These are phyloP conservation scores for Radopholus similis DNA, from an alignment of 1,140 invertebrate species.

Conservation along the genomic window DNA sequence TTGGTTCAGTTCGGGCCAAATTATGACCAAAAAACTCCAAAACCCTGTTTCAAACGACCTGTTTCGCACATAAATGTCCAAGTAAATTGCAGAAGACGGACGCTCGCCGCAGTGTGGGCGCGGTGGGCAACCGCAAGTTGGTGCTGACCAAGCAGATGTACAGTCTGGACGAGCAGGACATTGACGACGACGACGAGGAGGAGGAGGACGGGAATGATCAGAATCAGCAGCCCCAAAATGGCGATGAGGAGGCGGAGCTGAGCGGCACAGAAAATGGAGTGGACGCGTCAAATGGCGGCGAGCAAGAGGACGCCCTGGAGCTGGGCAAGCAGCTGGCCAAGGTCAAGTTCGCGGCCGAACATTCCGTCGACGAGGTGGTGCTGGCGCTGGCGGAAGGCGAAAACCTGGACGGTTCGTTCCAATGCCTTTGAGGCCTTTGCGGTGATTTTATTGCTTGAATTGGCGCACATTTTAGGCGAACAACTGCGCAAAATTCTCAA, in stretches of 20 bases:
- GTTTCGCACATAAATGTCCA: too few relatives aligned
- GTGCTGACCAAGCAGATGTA: background rate
- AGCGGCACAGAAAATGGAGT: background rate
- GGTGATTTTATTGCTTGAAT: background rate
- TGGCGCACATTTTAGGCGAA: background rate
- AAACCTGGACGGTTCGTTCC: too few relatives aligned
- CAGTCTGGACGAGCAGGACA: background rate
- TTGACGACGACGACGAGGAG: background rate
- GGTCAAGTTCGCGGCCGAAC: background rate
- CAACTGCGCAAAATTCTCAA: background rate
- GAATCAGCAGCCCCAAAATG: background rate
- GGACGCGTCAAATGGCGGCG: background rate
- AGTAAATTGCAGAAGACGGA: too few relatives aligned
- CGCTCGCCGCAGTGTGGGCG: background rate
- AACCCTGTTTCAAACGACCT: too few relatives aligned
- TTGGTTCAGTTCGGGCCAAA: too few relatives aligned
- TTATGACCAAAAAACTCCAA: too few relatives aligned
- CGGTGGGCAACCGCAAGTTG: background rate
- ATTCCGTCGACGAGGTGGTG: too few relatives aligned
- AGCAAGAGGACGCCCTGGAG: background rate
- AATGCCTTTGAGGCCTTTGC: too few relatives aligned
- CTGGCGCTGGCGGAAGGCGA: too few relatives aligned
- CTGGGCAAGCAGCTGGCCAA: background rate
- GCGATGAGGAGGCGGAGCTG: background rate
- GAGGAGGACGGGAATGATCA: too few relatives aligned